Conservation (phyloP, 2,888 invertebrate genomes). For the Drosophila longiperda region DNA sequence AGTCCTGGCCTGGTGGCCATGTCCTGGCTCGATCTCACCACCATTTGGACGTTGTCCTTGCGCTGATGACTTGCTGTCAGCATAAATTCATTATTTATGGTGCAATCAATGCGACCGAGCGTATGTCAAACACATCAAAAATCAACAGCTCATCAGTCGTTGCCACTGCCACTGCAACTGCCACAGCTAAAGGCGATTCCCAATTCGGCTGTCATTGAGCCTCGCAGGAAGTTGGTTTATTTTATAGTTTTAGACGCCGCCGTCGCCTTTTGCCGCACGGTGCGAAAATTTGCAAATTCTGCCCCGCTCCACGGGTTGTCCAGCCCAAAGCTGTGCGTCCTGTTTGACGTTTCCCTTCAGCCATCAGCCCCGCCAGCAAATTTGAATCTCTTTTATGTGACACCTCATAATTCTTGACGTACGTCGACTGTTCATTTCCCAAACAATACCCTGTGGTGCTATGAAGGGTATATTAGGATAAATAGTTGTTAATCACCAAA, state of each 20-base stretch:
- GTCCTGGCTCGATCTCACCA: constrained; percentile 43
- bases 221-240: constrained; percentile 82
- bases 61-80: constrained; percentile 82
- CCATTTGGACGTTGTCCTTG: constrained; percentile 37
- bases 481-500: not conserved
- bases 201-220: constrained; percentile 16
- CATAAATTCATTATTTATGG: constrained; percentile 85
- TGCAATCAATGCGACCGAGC: constrained; percentile 85
- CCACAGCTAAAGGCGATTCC: constrained; percentile 23
- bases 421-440: constrained; percentile 11
- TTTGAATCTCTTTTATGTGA: constrained; percentile 72
- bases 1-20: constrained; percentile 14
- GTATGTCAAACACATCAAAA: constrained; percentile 85
- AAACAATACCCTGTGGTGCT: not conserved
- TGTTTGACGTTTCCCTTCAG: constrained; percentile 56
- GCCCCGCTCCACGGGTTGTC: constrained; percentile 64
- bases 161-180: constrained; percentile 4
- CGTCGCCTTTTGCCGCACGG: constrained; percentile 46
- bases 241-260: constrained; percentile 81
- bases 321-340: constrained; percentile 56
- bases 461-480: constrained; percentile 4
- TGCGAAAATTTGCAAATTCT: constrained; percentile 70
- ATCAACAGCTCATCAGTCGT: constrained; percentile 72
- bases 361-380: constrained; percentile 53
- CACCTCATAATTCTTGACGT: constrained; percentile 53